phyloP scores from a whole-genome alignment of 2,797 vertebrate species.

The Pangasius sanitwongsei region DNA sequence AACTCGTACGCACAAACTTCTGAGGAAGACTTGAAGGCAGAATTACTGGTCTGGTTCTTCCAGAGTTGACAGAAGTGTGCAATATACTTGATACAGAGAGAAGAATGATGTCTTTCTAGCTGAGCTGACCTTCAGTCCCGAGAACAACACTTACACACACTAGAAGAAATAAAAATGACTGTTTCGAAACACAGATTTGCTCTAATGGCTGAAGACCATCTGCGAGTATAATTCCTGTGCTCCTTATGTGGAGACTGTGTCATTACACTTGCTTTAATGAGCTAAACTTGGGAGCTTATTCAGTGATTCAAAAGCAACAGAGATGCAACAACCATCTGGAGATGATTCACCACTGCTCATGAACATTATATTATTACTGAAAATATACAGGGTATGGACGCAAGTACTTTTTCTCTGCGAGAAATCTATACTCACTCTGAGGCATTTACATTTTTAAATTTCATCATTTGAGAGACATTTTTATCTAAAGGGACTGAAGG shows the following conservation, averaged over 20 bases:
- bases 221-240: slow-evolving; percentile 38
- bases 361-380: slow-evolving; percentile 18
- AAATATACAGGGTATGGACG: neutral
- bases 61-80: neutral
- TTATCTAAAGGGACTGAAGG: neutral
- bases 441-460: neutral
- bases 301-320: slow-evolving; percentile 35
- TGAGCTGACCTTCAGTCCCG: neutral
- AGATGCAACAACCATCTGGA: slow-evolving; percentile 24
- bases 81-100: too few species aligned
- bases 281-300: slow-evolving; percentile 52
- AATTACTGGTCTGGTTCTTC: neutral
- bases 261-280: slow-evolving; percentile 52
- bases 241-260: slow-evolving; percentile 24
- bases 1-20: neutral
- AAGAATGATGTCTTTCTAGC: neutral
- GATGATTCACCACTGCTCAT: slow-evolving; percentile 27
- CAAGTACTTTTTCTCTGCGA: neutral
- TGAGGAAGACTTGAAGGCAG: neutral
- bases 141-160: neutral
- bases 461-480: neutral
- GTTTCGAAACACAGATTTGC: slow-evolving; percentile 7
- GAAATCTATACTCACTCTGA: neutral
- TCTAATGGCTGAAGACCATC: slow-evolving; percentile 46
- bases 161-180: slow-evolving; percentile 6